Base-by-base conservation (phyloP, 1,140 invertebrate species). In the Gryon sp. region DNA sequence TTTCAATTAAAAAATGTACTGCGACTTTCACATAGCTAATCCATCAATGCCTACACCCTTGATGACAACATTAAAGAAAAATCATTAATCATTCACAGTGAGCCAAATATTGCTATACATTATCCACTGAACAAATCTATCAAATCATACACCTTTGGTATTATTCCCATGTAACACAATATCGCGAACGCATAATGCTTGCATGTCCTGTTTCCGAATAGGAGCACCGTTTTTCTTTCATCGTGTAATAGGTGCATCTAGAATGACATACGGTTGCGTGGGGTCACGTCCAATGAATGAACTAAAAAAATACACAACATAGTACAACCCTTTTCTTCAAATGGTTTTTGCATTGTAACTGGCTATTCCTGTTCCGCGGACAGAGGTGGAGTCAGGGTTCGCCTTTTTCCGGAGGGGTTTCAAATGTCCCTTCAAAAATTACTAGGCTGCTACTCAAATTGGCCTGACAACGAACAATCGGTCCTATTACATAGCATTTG, bases 401-500 rank as follows among this genome's bases (percentile, higher is more conserved):
- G 80, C 79, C 81, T 85, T 85, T 85, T 82, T 79, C 80, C 81
- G 81, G 77, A 76, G 80, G 80, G 80, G 62, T 46, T 46, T 70
- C 78, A 62, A 48, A 66, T 62, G 43, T 63, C 78, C 75, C 48
- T 78, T 75, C 41, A 65, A 76, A 86, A 88, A 87, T 88, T 86
- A 80, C 84, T 80, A 76, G 82, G 78, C 84, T 86, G 85, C 84
- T 83, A 84, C 84, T 87, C 87, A 87, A 88, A 88, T 88, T 88
- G 87, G 86, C 87, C 86, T 79, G 82, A 79, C 84, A 81, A 65
- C 82, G 86, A 86, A 88, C 86, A 88, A 88, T 88, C 86, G 82
- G 84, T 80, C 86, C 85, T 87, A 88, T 88, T 88, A 87, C 85
- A 78, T 69, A 77, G 83, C 86, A 86, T 87, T 88, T 87, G 84